Evolutionary conservation across 2,888 invertebrate species (phyloP), one percentile per base, ranked within the genome.

Genomic region (Idaea biselata): DNA sequence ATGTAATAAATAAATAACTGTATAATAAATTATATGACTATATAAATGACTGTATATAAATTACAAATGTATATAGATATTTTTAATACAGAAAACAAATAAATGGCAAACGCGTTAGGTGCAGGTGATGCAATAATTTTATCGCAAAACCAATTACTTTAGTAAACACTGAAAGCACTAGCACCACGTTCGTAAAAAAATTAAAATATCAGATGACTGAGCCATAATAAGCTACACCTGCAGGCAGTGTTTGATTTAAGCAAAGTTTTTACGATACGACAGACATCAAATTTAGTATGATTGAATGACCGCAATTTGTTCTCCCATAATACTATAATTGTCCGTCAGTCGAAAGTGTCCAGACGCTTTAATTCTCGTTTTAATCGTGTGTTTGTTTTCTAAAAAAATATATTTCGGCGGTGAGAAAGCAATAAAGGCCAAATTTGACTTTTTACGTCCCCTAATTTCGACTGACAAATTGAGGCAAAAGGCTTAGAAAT

Each of bases 201-300:
- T 44, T 14, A 44, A 55, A 55, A 55, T 6, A 55, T 55, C 55
- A 16, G 56, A 56, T 56, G 7, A 16, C 16, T 44, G 16, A 55
- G 8, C 55, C 55, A 55, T 16, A 11, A 55, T 55, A 16, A 17
- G 16, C 55, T 18, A 18, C 56, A 56, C 56, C 56, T 56, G 56
- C 56, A 56, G 18, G 18, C 18, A 56, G 18, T 56, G 17, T 56
- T 56, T 56, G 18, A 56, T 56, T 18, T 56, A 17, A 56, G 14
- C 1, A 6, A 44, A 44, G 11, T 44, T 44, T 44, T 44, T 44
- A 44, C 44, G 44, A 44, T 14, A 8, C 44, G 14, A 44, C 8
- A 44, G 14, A 44, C 8, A 44, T 14, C 44, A 14, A 44, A 14
- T 44, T 8, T 44, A 44, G 44, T 44, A 14, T 14, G 14, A 44